Evolutionary conservation across 2,888 invertebrate genomes (phyloP), one percentile per base, ranked within the genome.

Genomic region (Pollenia angustigena): DNA sequence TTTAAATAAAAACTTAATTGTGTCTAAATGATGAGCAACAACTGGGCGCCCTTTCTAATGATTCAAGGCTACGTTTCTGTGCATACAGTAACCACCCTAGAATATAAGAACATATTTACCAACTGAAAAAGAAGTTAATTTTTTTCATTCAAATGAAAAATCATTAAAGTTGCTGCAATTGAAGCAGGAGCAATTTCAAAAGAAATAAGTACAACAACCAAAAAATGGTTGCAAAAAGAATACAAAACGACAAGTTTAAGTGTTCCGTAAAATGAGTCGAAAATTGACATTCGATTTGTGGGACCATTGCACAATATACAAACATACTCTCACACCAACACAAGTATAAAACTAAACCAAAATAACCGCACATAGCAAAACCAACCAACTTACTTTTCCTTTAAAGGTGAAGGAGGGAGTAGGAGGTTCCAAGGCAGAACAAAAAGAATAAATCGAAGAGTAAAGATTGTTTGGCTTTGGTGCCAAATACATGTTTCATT

Each of bases 281-380:
- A 91, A 92, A 91, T 92, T 90, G 91, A 90, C 92, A 91, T 92
- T 92, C 91, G 91, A 92, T 92, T 91, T 92, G 90, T 90, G 89
- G 89, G 90, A 90, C 92, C 89, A 91, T 90, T 91, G 92, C 90
- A 90, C 92, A 90, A 78, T 72, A 81, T 44, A 74, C 48, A 72
- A 72, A 71, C 18, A 16, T 23, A 66, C 52, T 74, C 62, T 40
- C 50, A 18, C 14, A 58, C 12, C 6, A 60, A 75, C 14, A 64
- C n/a, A 23, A 4, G 50, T 7, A 50, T 18, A 56, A 18, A 60
- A 56, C 32, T 71, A 32, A 75, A 69, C 4, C 68, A 60, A 32
- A 54, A 52, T 40, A 60, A 10, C 48, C 56, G 68, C 50, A 56
- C 4, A 69, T 42, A 64, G 14, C 18, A 42, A 66, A 71, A 66